Conservation (phyloP, 2,797 vertebrate genomes). For the Hippocampus kuda region DNA sequence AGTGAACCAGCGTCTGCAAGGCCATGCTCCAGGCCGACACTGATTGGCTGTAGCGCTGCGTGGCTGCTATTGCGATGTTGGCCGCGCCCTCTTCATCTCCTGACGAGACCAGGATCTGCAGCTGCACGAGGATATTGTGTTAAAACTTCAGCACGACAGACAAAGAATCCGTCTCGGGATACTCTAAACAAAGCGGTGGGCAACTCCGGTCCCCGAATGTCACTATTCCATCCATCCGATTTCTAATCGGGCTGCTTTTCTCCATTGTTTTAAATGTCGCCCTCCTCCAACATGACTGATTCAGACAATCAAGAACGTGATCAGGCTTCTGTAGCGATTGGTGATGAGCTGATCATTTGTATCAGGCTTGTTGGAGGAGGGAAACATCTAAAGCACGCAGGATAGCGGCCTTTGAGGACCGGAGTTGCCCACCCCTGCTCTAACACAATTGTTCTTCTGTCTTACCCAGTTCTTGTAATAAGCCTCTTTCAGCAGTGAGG, state of each 20-base stretch:
- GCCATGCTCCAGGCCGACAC: constrained; percentile 72
- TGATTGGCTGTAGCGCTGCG: constrained; percentile 63
- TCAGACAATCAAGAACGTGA: no score
- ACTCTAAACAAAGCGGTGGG: not conserved
- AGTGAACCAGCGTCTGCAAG: constrained; percentile 69
- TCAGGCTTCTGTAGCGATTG: no score
- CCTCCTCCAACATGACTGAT: no score
- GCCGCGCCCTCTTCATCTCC: constrained; percentile 60
- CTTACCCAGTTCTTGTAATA: constrained; percentile 86
- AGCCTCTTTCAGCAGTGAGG: constrained; percentile 67
- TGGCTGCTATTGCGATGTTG: constrained; percentile 67
- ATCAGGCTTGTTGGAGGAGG: no score
- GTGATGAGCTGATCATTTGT: no score
- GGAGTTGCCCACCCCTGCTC: no score
- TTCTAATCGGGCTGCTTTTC: no score
- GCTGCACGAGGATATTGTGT: constrained; percentile 35
- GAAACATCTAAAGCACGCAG: no score
- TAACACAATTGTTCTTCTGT: not conserved
- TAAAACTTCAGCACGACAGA: not conserved
- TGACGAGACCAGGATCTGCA: constrained; percentile 56
- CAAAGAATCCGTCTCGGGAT: not conserved
- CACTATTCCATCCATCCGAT: no score
- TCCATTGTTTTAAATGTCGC: no score
- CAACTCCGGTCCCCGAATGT: no score
- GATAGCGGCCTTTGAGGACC: no score